phyloP scores from a whole-genome alignment of 2,797 vertebrate species.

The Psittacula derbiana region DNA sequence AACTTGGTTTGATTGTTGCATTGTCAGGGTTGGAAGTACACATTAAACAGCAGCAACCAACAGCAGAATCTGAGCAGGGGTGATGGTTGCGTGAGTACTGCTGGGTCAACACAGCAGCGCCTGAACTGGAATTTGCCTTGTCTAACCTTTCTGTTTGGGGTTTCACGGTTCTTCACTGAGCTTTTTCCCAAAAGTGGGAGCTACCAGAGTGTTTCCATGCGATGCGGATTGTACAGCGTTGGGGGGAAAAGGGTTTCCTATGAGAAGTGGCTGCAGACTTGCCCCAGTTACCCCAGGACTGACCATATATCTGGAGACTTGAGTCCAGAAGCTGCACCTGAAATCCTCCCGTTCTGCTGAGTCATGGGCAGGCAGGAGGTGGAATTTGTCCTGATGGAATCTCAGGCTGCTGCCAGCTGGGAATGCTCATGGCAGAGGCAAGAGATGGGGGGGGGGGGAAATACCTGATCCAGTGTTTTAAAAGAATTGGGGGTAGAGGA shows the following conservation, averaged over 20 bases:
- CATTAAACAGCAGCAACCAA: not conserved
- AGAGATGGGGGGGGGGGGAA: not conserved
- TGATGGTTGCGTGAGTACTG: slow-evolving; percentile 56
- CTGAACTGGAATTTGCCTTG: slow-evolving; percentile 36
- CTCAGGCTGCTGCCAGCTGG: slow-evolving; percentile 29
- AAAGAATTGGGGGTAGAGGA: not conserved
- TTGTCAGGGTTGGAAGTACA: not conserved
- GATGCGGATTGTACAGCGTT: not conserved
- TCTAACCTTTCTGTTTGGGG: slow-evolving; percentile 23
- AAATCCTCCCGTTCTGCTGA: slow-evolving; percentile 50
- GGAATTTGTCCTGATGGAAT: slow-evolving; percentile 44
- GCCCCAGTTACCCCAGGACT: not conserved
- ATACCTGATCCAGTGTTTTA: not conserved
- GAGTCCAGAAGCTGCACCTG: not conserved
- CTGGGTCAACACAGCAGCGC: slow-evolving; percentile 66
- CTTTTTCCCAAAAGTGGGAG: not conserved
- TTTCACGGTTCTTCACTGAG: not conserved
- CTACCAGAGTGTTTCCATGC: not conserved
- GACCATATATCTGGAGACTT: slow-evolving; percentile 5
- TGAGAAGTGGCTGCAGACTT: slow-evolving; percentile 6
- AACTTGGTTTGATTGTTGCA: not conserved
- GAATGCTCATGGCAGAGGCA: slow-evolving; percentile 10
- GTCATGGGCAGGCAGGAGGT: slow-evolving; percentile 41
- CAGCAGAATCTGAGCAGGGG: slow-evolving; percentile 2
- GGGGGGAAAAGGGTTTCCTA: slow-evolving; percentile 33